Conservation (phyloP, 1,140 invertebrate species). For the Zaprionus nigranus region DNA sequence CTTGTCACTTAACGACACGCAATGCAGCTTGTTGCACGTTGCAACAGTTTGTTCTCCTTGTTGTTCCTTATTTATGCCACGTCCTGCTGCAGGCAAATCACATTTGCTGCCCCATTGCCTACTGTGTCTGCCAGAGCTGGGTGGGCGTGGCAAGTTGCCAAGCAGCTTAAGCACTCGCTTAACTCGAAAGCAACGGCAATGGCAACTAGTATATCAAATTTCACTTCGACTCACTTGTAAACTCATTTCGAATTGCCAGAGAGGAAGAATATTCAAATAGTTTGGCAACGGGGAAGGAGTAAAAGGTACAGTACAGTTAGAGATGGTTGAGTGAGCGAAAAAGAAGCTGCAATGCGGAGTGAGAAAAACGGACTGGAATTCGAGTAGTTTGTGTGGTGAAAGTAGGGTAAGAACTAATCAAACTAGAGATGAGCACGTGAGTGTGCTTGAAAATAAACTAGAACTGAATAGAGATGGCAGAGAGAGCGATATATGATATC, state of each 20-base stretch:
- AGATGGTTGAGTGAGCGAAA: neutral
- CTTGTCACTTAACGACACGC: neutral
- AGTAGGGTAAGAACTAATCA: no score
- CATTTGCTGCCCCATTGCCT: conserved; percentile 5
- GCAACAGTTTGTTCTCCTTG: conserved; percentile 6
- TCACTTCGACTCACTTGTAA: conserved; percentile 27
- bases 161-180: conserved; percentile 11
- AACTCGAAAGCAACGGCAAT: neutral
- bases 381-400: no score
- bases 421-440: no score
- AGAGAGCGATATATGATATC: no score
- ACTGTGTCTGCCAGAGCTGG: neutral
- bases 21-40: conserved; percentile 11
- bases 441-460: no score
- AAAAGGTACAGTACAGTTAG: no score
- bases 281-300: no score
- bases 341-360: neutral
- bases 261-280: neutral
- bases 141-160: conserved; percentile 1
- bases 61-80: no score
- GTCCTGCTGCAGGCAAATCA: conserved; percentile 7
- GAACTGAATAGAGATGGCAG: no score
- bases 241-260: conserved; percentile 16
- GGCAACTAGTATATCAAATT: conserved; percentile 22
- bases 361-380: neutral